Evolutionary conservation across 1,140 invertebrate species (phyloP).

Genomic region (Centruroides vittatus): DNA sequence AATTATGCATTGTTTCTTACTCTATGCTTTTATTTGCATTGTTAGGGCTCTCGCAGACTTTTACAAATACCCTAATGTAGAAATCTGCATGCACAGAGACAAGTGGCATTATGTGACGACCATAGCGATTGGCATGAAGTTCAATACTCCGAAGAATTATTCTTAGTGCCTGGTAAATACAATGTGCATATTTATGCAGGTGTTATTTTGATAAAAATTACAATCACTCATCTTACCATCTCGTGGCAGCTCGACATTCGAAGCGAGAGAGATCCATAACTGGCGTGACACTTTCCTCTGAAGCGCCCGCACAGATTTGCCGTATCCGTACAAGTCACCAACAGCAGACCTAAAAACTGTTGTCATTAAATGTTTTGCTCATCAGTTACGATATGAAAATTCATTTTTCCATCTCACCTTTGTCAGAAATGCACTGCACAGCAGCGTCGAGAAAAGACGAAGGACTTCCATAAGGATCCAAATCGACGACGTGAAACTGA

Average conservation of each 20-base stretch:
- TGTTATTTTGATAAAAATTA: background rate
- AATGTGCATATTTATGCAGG: background rate
- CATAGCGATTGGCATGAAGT: slow-evolving; percentile 78
- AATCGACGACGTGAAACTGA: slow-evolving; percentile 77
- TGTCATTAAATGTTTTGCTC: background rate
- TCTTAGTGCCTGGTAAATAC: slow-evolving; percentile 53
- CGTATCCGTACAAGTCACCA: slow-evolving; percentile 96
- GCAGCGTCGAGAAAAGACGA: slow-evolving; percentile 84
- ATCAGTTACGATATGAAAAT: background rate
- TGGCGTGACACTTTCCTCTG: slow-evolving; percentile 81
- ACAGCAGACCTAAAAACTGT: slow-evolving; percentile 40
- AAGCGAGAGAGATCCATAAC: slow-evolving; percentile 85
- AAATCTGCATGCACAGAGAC: slow-evolving; percentile 91
- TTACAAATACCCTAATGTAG: slow-evolving; percentile 90
- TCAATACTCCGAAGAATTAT: slow-evolving; percentile 85
- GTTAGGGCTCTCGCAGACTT: slow-evolving; percentile 56
- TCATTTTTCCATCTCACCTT: slow-evolving; percentile 18
- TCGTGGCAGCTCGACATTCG: slow-evolving; percentile 86
- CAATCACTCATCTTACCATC: slow-evolving; percentile 40
- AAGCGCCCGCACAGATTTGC: slow-evolving; percentile 90
- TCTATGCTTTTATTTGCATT: slow-evolving; percentile 70
- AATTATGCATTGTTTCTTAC: slow-evolving; percentile 28
- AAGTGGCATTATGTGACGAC: slow-evolving; percentile 79
- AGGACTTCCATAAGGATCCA: slow-evolving; percentile 96
- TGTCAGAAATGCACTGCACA: slow-evolving; percentile 42